Percentiles rank a stretch among this genome's conserved stretches.
Evolutionary conservation across 92 coral and sea anemone species (phyloP).

Genomic region (Siderastrea siderea): DNA sequence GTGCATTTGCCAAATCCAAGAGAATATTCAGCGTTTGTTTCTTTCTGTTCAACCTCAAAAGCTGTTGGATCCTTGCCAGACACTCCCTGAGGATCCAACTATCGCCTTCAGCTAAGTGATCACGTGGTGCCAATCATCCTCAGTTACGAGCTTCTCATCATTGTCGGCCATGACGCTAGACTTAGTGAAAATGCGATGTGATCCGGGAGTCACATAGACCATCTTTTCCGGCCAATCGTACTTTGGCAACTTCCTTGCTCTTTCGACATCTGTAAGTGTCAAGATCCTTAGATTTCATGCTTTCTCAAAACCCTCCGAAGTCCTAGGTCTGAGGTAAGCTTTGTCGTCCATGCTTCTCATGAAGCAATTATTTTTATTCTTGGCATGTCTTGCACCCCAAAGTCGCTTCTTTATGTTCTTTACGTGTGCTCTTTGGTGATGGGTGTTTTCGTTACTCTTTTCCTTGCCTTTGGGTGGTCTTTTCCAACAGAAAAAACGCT

Average conservation of each 20-base stretch:
- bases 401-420: slow-evolving; percentile 55
- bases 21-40: slow-evolving; percentile 53
- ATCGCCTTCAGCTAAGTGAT: slow-evolving; percentile 63
- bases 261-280: slow-evolving; percentile 50
- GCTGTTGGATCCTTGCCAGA: slow-evolving; percentile 31
- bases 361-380: slow-evolving; percentile 43
- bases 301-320: slow-evolving; percentile 68
- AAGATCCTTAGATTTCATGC: slow-evolving; percentile 59
- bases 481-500: slow-evolving; percentile 66
- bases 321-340: slow-evolving; percentile 72
- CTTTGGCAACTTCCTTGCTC: slow-evolving; percentile 73
- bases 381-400: slow-evolving; percentile 35
- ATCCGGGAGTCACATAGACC: slow-evolving; percentile 70
- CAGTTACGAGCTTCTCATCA: slow-evolving; percentile 46
- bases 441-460: slow-evolving; percentile 65
- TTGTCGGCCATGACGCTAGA: slow-evolving; percentile 52
- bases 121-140: slow-evolving; percentile 70
- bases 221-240: slow-evolving; percentile 78
- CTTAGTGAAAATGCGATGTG: slow-evolving; percentile 62
- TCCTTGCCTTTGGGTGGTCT: slow-evolving; percentile 63
- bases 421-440: slow-evolving; percentile 78
- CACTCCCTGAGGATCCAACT: slow-evolving; percentile 64
- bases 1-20: slow-evolving; percentile 44
- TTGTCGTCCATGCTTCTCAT: slow-evolving; percentile 68
- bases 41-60: slow-evolving; percentile 15